phyloP scores from a whole-genome alignment of 2,888 invertebrate species.

The Pherbina coryleti region DNA sequence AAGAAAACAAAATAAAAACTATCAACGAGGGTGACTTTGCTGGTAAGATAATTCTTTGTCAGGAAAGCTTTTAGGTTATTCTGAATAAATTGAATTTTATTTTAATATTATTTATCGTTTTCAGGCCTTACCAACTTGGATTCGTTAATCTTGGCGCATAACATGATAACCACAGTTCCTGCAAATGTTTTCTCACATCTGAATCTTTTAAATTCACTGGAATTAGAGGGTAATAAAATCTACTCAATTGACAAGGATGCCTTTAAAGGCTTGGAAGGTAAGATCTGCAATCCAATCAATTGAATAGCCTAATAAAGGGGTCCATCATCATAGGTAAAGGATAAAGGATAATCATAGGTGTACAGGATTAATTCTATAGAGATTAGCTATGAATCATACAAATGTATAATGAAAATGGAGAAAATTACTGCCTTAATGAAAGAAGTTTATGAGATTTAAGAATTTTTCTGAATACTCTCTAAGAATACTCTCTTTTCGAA shows the following conservation, averaged over 20 bases:
- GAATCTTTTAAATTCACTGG: slow-evolving; percentile 84
- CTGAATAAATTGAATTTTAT: not conserved
- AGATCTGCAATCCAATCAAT: slow-evolving; percentile 50
- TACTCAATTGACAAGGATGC: slow-evolving; percentile 85
- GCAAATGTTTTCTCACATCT: slow-evolving; percentile 86
- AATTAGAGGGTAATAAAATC: slow-evolving; percentile 89
- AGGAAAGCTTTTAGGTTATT: not conserved
- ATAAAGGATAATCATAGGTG: too few species aligned
- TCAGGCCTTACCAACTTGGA: slow-evolving; percentile 86
- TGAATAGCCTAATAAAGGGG: too few species aligned
- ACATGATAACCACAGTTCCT: slow-evolving; percentile 83
- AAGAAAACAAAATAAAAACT: slow-evolving; percentile 83
- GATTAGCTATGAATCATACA: too few species aligned
- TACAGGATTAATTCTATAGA: too few species aligned
- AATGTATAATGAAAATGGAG: too few species aligned
- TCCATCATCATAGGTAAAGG: too few species aligned
- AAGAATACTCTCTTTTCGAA: too few species aligned
- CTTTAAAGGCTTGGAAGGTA: slow-evolving; percentile 90
- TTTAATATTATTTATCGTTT: not conserved
- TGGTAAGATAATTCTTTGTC: slow-evolving; percentile 72
- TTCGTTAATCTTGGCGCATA: slow-evolving; percentile 87
- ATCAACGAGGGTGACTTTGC: slow-evolving; percentile 88
- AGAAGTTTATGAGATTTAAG: too few species aligned
- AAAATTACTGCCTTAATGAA: too few species aligned
- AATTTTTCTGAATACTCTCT: too few species aligned